phyloP scores from a whole-genome alignment of 2,888 invertebrate genomes.

The Lasioglossum villosulum region DNA sequence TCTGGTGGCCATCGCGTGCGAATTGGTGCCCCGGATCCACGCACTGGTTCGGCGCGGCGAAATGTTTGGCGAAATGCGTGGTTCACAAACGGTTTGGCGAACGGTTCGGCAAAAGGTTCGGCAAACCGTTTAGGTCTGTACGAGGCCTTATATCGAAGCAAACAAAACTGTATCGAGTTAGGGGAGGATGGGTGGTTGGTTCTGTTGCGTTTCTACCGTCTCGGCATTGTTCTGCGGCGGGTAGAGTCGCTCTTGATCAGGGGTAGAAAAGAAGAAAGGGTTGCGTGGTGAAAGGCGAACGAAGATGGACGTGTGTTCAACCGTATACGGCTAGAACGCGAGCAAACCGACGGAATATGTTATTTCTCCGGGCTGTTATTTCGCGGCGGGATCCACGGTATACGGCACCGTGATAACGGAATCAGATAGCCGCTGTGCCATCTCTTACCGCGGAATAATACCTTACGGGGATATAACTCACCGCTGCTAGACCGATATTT shows the following conservation, averaged over 20 bases:
- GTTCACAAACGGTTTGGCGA: no score
- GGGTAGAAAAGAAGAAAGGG: constrained; percentile 18
- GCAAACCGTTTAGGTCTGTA: no score
- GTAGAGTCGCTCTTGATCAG: not conserved
- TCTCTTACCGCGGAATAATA: constrained; percentile 75
- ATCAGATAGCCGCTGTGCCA: constrained; percentile 75
- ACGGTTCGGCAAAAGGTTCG: no score
- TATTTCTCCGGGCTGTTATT: constrained; percentile 71
- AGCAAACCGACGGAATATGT: constrained; percentile 63
- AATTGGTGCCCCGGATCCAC: no score
- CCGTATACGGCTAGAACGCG: constrained; percentile 16
- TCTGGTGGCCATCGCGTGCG: no score
- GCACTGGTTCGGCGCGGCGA: no score
- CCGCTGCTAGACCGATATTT: constrained; percentile 73
- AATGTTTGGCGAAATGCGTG: no score
- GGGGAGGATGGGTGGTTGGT: not conserved
- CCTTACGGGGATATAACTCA: constrained; percentile 77
- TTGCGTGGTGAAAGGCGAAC: constrained; percentile 41
- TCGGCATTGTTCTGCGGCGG: constrained; percentile 39
- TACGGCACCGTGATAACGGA: constrained; percentile 72
- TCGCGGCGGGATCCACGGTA: constrained; percentile 61
- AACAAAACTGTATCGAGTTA: not conserved
- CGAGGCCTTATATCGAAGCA: no score
- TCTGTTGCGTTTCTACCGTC: constrained; percentile 22
- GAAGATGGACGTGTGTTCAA: constrained; percentile 29